phyloP scores from a whole-genome alignment of 2,113 vertebrate genomes.

The Laterallus jamaicensis region DNA sequence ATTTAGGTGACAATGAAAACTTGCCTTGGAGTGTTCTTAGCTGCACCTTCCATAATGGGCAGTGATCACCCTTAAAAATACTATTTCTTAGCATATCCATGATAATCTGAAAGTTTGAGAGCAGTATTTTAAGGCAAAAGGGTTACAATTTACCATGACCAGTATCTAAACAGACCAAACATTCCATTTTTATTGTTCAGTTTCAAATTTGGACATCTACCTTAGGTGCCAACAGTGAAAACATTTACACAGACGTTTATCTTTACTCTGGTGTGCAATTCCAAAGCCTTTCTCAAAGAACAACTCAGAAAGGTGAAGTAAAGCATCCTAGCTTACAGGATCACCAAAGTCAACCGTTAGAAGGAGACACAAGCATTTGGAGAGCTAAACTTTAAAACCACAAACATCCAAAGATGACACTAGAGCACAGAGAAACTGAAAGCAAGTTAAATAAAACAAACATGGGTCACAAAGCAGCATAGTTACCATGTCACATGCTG shows the following conservation, averaged over 20 bases:
- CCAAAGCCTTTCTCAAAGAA: not conserved
- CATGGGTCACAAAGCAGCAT: fast-evolving
- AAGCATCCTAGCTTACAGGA: not conserved
- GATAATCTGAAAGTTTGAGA: not conserved
- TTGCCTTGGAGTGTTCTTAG: not conserved
- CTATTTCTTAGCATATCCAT: not conserved
- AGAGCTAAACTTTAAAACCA: not conserved
- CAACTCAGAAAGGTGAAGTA: not conserved
- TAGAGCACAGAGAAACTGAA: not conserved
- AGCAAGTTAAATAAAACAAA: not conserved
- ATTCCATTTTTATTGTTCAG: not conserved
- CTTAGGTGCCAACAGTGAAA: not conserved
- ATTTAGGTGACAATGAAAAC: slow-evolving; percentile 53
- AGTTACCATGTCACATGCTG: not conserved
- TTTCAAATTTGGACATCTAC: not conserved
- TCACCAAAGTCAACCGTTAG: not conserved
- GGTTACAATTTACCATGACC: not conserved
- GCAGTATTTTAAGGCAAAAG: not conserved
- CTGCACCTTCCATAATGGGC: not conserved
- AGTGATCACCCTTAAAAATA: not conserved
- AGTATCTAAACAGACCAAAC: not conserved
- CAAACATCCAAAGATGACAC: not conserved
- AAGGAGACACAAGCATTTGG: not conserved
- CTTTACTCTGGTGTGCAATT: not conserved
- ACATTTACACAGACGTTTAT: not conserved